Percentiles rank a stretch among this genome's conserved stretches.
These are phyloP conservation scores for Chydorus sphaericus DNA, from an alignment of 2,888 invertebrate species.

Conservation along the genomic window DNA sequence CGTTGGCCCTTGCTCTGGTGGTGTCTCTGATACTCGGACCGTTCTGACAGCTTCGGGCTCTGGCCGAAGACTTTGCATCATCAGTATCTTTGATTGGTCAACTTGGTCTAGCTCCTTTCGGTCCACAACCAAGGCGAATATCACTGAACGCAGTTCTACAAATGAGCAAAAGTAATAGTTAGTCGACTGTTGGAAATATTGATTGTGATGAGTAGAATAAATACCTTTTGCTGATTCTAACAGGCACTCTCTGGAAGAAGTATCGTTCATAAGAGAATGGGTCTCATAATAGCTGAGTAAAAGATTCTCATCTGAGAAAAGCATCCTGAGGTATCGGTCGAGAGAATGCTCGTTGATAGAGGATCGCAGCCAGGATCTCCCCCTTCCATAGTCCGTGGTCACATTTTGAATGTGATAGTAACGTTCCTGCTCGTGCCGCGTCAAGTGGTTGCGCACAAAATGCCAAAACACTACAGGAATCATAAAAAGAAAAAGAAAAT, in stretches of 20 bases:
- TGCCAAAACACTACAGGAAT: constrained; percentile 32
- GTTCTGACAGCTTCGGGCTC: neutral
- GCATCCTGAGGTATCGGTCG: constrained; percentile 60
- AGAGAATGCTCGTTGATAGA: constrained; percentile 81
- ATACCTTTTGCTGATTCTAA: constrained; percentile 5
- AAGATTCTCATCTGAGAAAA: constrained; percentile 47
- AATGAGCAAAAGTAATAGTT: neutral
- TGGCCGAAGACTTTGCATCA: neutral
- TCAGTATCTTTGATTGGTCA: neutral
- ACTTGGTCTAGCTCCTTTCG: constrained; percentile 8
- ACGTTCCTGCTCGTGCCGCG: constrained; percentile 73
- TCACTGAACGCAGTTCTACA: constrained; percentile 9
- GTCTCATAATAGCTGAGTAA: constrained; percentile 64
- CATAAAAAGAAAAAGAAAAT: too few species aligned
- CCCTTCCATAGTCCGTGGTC: constrained; percentile 60
- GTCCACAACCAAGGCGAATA: constrained; percentile 9
- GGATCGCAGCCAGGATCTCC: constrained; percentile 76
- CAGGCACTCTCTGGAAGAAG: neutral
- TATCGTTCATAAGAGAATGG: constrained; percentile 57
- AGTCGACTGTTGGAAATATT: neutral
- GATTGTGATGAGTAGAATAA: neutral
- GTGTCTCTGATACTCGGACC: neutral
- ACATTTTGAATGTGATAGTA: constrained; percentile 54
- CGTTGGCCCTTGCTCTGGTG: neutral
- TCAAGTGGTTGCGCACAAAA: constrained; percentile 45